phyloP scores from a whole-genome alignment of 2,888 invertebrate genomes.

The Nephrotoma appendiculata region DNA sequence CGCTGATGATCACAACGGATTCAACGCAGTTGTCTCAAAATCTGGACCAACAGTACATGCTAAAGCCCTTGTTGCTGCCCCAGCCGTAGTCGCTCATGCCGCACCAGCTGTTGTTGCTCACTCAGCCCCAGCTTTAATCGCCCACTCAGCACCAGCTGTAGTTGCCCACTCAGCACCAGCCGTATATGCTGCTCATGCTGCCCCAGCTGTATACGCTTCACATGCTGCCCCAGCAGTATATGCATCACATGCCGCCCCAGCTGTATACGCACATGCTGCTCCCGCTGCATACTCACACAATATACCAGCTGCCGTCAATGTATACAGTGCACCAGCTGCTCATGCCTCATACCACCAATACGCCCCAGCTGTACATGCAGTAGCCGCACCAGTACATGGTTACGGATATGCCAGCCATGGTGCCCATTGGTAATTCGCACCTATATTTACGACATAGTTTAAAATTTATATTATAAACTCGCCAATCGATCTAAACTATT shows the following conservation, averaged over 20 bases:
- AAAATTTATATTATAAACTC: not conserved
- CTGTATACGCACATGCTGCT: constrained; percentile 3
- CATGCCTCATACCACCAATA: not conserved
- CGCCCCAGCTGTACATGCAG: not conserved
- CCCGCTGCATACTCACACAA: constrained; percentile 6
- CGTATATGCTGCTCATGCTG: constrained; percentile 6
- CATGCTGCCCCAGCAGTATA: constrained; percentile 11
- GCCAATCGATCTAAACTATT: not conserved
- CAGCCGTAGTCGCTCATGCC: constrained; percentile 24
- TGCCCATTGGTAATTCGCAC: constrained; percentile 15
- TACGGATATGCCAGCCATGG: constrained; percentile 24
- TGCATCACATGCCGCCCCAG: constrained; percentile 10
- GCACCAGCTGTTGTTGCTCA: constrained; percentile 20
- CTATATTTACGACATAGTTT: not conserved
- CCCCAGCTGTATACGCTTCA: constrained; percentile 2
- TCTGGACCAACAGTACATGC: constrained; percentile 28
- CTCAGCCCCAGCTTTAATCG: constrained; percentile 21
- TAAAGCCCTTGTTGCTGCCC: constrained; percentile 7
- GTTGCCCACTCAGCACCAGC: constrained; percentile 12
- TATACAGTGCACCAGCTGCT: not conserved
- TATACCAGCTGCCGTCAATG: constrained; percentile 7
- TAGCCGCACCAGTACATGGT: constrained; percentile 17
- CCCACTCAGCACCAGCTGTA: constrained; percentile 15
- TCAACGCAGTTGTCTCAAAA: constrained; percentile 33
- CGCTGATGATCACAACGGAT: constrained; percentile 33